A percentile compares a stretch with the other conserved stretches of the same genome.
These are phyloP conservation scores for Rhipidura dahli DNA, from an alignment of 2,113 vertebrate species.

Conservation along the genomic window DNA sequence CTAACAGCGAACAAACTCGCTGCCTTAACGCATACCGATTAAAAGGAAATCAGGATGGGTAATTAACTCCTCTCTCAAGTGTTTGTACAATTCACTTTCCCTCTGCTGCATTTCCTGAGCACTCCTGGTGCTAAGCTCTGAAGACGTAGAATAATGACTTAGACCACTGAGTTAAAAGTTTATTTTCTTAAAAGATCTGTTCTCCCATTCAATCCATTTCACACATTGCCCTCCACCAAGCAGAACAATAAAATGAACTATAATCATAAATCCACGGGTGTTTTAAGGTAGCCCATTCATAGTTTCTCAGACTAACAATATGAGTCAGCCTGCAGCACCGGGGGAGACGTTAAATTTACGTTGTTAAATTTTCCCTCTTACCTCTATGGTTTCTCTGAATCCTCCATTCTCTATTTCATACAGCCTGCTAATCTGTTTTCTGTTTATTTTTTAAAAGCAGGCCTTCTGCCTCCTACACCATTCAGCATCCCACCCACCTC, in stretches of 20 bases:
- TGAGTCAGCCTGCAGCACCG: not conserved
- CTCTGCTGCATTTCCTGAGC: slow-evolving; percentile 44
- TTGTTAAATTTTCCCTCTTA: slow-evolving; percentile 22
- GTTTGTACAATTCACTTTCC: slow-evolving; percentile 51
- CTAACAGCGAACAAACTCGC: not conserved
- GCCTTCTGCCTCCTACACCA: not conserved
- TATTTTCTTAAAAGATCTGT: slow-evolving; percentile 46
- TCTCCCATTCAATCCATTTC: slow-evolving; percentile 30
- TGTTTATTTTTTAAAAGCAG: not conserved
- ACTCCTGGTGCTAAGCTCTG: slow-evolving; percentile 9
- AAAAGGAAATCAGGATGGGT: slow-evolving; percentile 55
- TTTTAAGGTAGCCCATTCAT: slow-evolving; percentile 45
- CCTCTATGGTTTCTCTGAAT: not conserved
- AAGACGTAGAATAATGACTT: slow-evolving; percentile 45
- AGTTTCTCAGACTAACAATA: slow-evolving; percentile 12
- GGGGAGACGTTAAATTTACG: slow-evolving; percentile 3
- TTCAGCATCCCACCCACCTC: not conserved
- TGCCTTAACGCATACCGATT: slow-evolving; percentile 29
- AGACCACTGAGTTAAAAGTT: slow-evolving; percentile 53
- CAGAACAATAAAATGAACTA: slow-evolving; percentile 43
- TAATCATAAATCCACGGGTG: not conserved
- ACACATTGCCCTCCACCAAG: slow-evolving; percentile 4
- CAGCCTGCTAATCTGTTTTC: not conserved
- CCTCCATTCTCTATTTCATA: not conserved
- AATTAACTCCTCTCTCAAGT: slow-evolving; percentile 60